Conservation (phyloP, 1,140 invertebrate genomes). For the Conopomorpha cramerella region DNA sequence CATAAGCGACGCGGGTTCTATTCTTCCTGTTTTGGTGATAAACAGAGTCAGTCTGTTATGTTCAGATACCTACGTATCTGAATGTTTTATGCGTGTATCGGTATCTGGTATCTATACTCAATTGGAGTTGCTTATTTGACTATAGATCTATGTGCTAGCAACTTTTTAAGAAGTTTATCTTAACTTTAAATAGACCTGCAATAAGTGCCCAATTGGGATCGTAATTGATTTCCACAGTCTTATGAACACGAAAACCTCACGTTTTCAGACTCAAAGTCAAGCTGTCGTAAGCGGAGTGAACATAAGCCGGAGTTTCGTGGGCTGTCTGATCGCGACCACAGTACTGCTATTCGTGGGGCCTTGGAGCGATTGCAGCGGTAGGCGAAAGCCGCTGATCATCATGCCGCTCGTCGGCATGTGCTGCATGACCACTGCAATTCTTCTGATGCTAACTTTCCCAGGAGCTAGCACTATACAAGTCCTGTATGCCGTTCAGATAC, state of each 20-base stretch:
- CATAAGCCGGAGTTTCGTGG: constrained; percentile 43
- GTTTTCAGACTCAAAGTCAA: constrained; percentile 46
- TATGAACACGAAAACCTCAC: constrained; percentile 3
- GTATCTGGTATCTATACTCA: neutral
- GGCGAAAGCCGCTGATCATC: constrained; percentile 48
- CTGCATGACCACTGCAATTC: constrained; percentile 32
- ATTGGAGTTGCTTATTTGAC: too few species aligned
- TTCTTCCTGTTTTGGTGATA: neutral
- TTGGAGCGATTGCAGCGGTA: constrained; percentile 54
- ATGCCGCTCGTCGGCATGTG: constrained; percentile 45
- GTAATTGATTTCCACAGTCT: neutral
- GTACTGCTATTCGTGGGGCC: constrained; percentile 47
- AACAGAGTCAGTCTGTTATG: neutral
- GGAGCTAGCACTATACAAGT: constrained; percentile 35
- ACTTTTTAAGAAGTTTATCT: neutral
- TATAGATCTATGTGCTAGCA: too few species aligned
- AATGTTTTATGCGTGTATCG: neutral
- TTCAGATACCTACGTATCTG: neutral
- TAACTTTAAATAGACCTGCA: neutral
- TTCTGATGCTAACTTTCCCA: constrained; percentile 40
- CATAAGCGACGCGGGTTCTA: too few species aligned
- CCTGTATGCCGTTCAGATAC: constrained; percentile 42
- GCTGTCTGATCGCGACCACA: constrained; percentile 32
- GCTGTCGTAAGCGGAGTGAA: constrained; percentile 38
- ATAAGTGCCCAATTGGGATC: neutral